Percentiles rank a stretch among this genome's conserved stretches.
phyloP scores from a whole-genome alignment of 2,888 invertebrate genomes.

The Acleris literana region DNA sequence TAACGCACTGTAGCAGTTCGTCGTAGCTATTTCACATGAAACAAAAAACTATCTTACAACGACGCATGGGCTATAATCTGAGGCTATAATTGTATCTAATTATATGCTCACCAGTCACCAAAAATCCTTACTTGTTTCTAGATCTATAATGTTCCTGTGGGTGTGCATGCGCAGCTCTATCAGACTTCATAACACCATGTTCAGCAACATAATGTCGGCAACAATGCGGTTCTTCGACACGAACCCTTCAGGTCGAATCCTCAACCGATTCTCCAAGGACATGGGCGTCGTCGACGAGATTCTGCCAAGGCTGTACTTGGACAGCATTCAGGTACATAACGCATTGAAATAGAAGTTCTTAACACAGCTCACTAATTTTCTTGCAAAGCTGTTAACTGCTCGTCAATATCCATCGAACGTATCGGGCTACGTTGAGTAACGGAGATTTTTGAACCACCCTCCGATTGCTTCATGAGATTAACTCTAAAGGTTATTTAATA shows the following conservation, averaged over 20 bases:
- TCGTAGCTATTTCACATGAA: too few species aligned
- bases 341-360: background rate
- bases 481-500: too few species aligned
- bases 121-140: constrained; percentile 47
- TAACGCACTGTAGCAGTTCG: too few species aligned
- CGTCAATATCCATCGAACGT: too few species aligned
- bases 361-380: background rate
- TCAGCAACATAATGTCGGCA: constrained; percentile 87
- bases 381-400: too few species aligned
- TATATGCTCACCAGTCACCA: too few species aligned
- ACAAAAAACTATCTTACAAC: too few species aligned
- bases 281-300: constrained; percentile 91
- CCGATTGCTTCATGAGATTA: too few species aligned
- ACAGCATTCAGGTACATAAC: constrained; percentile 83
- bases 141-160: constrained; percentile 88
- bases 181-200: constrained; percentile 90
- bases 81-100: too few species aligned
- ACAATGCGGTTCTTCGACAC: constrained; percentile 93
- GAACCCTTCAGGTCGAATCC: constrained; percentile 91
- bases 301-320: constrained; percentile 86
- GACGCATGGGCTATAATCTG: too few species aligned
- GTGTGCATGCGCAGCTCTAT: constrained; percentile 90
- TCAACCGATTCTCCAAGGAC: constrained; percentile 94
- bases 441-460: too few species aligned
- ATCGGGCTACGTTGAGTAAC: too few species aligned